These are phyloP conservation scores for Homarus gammarus DNA, from an alignment of 2,888 invertebrate species.

Conservation along the genomic window DNA sequence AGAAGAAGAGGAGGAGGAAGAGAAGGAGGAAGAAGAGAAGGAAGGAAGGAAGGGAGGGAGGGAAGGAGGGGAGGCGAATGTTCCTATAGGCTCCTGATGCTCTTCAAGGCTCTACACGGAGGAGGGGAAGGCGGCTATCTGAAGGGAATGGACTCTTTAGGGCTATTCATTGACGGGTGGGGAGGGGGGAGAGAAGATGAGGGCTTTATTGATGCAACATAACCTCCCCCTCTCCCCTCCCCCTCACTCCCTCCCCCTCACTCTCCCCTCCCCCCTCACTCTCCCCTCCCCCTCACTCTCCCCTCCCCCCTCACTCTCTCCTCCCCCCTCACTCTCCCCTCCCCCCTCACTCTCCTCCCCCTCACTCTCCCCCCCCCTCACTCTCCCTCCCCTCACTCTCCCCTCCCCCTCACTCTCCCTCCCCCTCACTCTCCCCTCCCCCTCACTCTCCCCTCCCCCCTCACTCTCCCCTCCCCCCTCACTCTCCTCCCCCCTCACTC, in stretches of 20 bases:
- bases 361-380: too few relatives aligned
- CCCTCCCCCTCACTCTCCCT: too few relatives aligned
- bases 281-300: not conserved
- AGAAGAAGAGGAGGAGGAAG: not conserved
- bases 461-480: too few relatives aligned
- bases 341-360: too few relatives aligned
- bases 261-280: not conserved
- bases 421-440: too few relatives aligned
- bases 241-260: not conserved
- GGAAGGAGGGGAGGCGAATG: not conserved
- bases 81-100: too few relatives aligned
- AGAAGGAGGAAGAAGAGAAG: not conserved
- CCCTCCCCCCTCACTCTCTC: too few relatives aligned
- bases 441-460: too few relatives aligned
- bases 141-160: not conserved
- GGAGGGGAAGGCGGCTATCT: not conserved
- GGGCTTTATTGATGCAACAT: slow-evolving; percentile 2
- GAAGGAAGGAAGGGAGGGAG: not conserved
- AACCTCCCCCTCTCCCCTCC: not conserved
- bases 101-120: too few relatives aligned
- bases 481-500: not conserved
- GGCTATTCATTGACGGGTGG: not conserved
- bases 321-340: too few relatives aligned
- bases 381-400: too few relatives aligned
- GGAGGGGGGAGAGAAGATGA: not conserved